Evolutionary conservation across 2,113 vertebrate species (phyloP), one percentile per base, ranked within the genome.

Genomic region (Chitala chitala): DNA sequence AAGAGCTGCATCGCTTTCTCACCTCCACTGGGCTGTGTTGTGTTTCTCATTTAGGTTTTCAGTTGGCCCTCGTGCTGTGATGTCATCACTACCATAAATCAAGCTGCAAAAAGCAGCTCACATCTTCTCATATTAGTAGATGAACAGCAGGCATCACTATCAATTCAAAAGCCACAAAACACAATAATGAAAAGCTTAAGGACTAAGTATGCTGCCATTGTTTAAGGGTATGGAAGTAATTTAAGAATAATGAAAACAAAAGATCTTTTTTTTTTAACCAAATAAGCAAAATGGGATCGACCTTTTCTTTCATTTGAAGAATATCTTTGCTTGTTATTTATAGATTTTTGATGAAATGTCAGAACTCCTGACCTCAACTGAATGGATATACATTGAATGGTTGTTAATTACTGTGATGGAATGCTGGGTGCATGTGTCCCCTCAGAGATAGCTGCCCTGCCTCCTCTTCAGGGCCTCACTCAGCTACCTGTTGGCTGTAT

Each of bases 141-240:
- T 31, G 24, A 73, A 79, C 74, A 76, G 33, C 75, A 82, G 81
- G 74, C 81, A 71, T 82, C 82, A 82, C 54, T 44, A 42, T 51
- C 56, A 59, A 76, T 79, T 74, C 76, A 64, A 58, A 40, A 55
- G 44, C 33, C 17, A 56, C 53, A 2, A 51, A n/a, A 15, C 20
- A 20, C 20, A 51, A 51, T 51, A 15, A 42, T 44, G 40, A 46
- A 42, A 22, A 29, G 24, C 24, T 48, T 20, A 26, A 44, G 40
- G 40, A 69, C 44, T 78, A 77, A 78, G 83, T 78, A 80, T 76
- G 56, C 69, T 72, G 24, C 71, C 5, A 20, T 56, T 31, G 31
- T 76, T 71, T 81, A 59, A 79, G 69, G 38, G 53, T 40, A 59
- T 48, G 71, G 38, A 72, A 44, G 22, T 24, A 22, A 72, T 42